These are phyloP conservation scores for Psettodes erumei DNA, from an alignment of 2,113 vertebrate species.

Conservation along the genomic window DNA sequence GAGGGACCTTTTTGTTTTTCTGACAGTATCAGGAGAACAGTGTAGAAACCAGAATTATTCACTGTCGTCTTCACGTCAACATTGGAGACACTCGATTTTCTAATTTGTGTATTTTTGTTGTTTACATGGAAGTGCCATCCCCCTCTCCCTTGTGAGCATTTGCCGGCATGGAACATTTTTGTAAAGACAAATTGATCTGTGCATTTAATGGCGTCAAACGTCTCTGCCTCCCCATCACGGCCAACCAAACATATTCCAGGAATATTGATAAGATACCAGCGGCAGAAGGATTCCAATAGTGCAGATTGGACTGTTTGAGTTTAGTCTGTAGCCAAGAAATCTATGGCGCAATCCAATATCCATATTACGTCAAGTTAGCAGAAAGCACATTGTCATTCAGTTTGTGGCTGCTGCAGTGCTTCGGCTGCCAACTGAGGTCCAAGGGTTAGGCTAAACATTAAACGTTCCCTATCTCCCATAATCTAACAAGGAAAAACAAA, in stretches of 20 bases:
- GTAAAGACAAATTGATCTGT: conserved; percentile 16
- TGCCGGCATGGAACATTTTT: conserved; percentile 46
- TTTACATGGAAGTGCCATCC: conserved; percentile 32
- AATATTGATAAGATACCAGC: conserved; percentile 61
- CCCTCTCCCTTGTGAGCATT: conserved; percentile 13
- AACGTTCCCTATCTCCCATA: conserved; percentile 42
- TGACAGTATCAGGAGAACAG: conserved; percentile 59
- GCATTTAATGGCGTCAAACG: conserved; percentile 16
- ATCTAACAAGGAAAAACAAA: conserved; percentile 66
- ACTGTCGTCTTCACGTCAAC: conserved; percentile 31
- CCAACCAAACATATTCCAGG: conserved; percentile 59
- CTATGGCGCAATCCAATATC: conserved; percentile 56
- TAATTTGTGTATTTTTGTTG: conserved; percentile 24
- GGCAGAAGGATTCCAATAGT: conserved; percentile 48
- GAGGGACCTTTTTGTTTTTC: conserved; percentile 64
- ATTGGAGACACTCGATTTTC: conserved; percentile 10
- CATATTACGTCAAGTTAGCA: conserved; percentile 55
- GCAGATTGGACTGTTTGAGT: conserved; percentile 54
- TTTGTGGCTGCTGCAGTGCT: conserved; percentile 54
- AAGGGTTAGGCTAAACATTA: conserved; percentile 65
- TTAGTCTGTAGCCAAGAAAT: conserved; percentile 53
- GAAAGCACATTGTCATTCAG: conserved; percentile 59
- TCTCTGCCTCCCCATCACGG: conserved; percentile 16
- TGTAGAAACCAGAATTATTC: conserved; percentile 51
- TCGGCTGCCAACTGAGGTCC: conserved; percentile 69